Evolutionary conservation across 1,140 invertebrate genomes (phyloP), one percentile per base, ranked within the genome.

Genomic region (Nixonia krombeini): DNA sequence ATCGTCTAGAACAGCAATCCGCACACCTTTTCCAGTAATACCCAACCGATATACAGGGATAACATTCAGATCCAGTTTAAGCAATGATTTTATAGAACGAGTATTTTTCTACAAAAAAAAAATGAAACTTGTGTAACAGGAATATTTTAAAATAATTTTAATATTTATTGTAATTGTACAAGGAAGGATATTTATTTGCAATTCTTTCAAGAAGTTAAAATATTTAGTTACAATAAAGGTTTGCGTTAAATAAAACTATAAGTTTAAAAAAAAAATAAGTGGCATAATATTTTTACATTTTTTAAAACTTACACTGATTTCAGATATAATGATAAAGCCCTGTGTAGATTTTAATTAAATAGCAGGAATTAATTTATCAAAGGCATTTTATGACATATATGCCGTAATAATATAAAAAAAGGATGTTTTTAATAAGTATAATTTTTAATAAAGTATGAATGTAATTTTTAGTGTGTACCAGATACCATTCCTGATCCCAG

Each of bases 401-500:
- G 9, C 4, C 25, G 25, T 5, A 4, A 4, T 9, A 33, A 33
- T n/a, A n/a, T n/a, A n/a, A n/a, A n/a, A n/a, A n/a, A n/a, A n/a
- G n/a, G n/a, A n/a, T n/a, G n/a, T n/a, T n/a, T n/a, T n/a, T n/a
- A n/a, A n/a, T n/a, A n/a, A n/a, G n/a, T n/a, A n/a, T n/a, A n/a
- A n/a, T n/a, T n/a, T n/a, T n/a, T n/a, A n/a, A n/a, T n/a, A n/a
- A n/a, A n/a, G n/a, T n/a, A n/a, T n/a, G n/a, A 33, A 33, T 33
- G 5, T 33, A 4, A 33, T 33, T 38, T 51, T 44, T 26, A 33
- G 59, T 40, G 45, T 81, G 25, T 88, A 96, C 95, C 90, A 97
- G 86, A 85, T 98, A 97, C 96, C 96, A 97, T 82, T 97, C 90
- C 65, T 94, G 88, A 26, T 87, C 79, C 92, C 94, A 97, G 0